Base-by-base conservation (phyloP, 2,888 invertebrate genomes). In the Odontocerum albicorne region DNA sequence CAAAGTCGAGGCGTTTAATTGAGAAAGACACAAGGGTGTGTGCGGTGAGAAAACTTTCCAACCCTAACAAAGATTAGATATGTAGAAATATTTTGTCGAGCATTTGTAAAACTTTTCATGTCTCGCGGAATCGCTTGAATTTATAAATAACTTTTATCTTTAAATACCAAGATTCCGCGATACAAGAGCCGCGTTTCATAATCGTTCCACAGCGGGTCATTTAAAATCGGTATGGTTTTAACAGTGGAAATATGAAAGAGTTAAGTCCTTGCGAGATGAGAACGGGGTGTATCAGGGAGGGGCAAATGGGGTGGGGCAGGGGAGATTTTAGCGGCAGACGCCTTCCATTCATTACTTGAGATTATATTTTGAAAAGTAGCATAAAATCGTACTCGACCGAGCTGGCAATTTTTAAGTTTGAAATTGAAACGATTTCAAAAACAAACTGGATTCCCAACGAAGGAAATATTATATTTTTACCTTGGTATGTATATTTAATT, bases 281-380 rank as follows among this genome's bases (percentile, higher is more conserved):
- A 33, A 10, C 13, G 19, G 46, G 36, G 13, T 31, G 46, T 21
- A 16, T 45, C 16, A 15, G 39, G 31, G 17, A 20, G 47, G 8
- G 33, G 12, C 6, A 17, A 16, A n/a, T 13, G 35, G 16, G 39
- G 35, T 7, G 15, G 35, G n/a, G 45, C 1, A 8, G 17, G 39
- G 17, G 19, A 12, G 33, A 13, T 21, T 16, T 16, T 15, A 12
- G 20, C 8, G 42, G 49, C 40, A 49, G 54, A 57, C 49, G 45
- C 45, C 33, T 57, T 57, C 46, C 45, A 53, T 45, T 53, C 57
- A 45, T 49, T 54, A 57, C 46, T 46, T 46, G 27, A 57, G 43
- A 57, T 42, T 54, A 54, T 54, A 57, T 50, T 57, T 54, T 54
- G 49, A 38, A 49, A 53, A 54, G 49, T 44, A 19, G 38, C 42